Conservation (phyloP, 2,888 invertebrate species). For the Dyspetes luteomarginatus region DNA sequence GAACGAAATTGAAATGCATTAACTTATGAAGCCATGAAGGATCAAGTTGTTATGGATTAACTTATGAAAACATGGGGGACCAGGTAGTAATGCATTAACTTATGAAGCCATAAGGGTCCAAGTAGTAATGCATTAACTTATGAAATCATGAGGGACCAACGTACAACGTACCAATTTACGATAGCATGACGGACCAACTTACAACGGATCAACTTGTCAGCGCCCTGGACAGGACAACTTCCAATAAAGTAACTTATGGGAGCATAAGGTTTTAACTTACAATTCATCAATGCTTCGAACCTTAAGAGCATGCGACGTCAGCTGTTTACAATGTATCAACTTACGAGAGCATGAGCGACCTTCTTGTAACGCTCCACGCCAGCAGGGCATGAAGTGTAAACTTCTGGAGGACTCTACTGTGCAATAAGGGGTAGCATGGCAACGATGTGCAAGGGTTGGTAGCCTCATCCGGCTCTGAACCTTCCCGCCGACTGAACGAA, state of each 20-base stretch:
- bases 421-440: not conserved
- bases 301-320: not conserved
- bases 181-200: not conserved
- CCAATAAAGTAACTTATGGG: not conserved
- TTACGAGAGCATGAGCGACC: not conserved
- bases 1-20: too few species aligned
- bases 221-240: not conserved
- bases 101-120: not conserved
- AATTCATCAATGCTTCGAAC: not conserved
- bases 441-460: constrained; percentile 21
- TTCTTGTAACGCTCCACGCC: too few species aligned
- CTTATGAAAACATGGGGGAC: too few species aligned
- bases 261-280: not conserved
- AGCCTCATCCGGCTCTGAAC: constrained; percentile 14
- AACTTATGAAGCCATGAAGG: too few species aligned
- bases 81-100: too few species aligned
- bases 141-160: not conserved
- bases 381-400: too few species aligned
- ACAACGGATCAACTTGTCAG: not conserved
- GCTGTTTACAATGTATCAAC: not conserved
- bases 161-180: not conserved
- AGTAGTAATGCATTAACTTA: not conserved
- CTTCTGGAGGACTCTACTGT: constrained; percentile 12
- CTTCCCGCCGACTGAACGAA: constrained; percentile 40
- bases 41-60: too few species aligned